Evolutionary conservation across 2,888 invertebrate species (phyloP).

Genomic region (Atethmia centrago): DNA sequence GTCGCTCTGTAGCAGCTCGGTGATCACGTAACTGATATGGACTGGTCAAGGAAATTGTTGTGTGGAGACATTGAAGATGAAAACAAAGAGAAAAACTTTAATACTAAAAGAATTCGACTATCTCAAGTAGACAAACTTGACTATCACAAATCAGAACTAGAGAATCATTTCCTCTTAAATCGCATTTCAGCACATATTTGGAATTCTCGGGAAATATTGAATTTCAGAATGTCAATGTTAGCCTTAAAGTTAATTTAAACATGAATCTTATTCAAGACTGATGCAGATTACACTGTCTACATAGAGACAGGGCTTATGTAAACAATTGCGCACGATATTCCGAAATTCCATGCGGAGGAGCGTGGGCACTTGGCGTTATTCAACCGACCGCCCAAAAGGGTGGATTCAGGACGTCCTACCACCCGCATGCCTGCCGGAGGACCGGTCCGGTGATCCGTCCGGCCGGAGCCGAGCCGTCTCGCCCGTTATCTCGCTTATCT

Average conservation of each 20-base stretch:
- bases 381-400: conserved; percentile 57
- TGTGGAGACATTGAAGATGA: neutral
- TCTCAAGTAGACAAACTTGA: neutral
- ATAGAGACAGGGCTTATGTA: conserved; percentile 19
- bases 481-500: conserved; percentile 77
- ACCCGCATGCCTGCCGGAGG: conserved; percentile 31
- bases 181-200: neutral
- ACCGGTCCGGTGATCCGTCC: conserved; percentile 28
- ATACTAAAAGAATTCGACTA: neutral
- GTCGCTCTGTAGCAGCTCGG: conserved; percentile 99
- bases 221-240: conserved; percentile 14
- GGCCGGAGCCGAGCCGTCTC: conserved; percentile 52
- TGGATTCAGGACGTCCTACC: conserved; percentile 50
- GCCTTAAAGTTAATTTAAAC: conserved; percentile 14
- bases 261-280: conserved; percentile 17
- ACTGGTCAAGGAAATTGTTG: conserved; percentile 79
- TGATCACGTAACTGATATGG: conserved; percentile 97
- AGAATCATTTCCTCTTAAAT: neutral
- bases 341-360: conserved; percentile 22
- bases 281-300: conserved; percentile 11
- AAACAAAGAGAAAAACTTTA: neutral
- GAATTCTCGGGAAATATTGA: conserved; percentile 3
- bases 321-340: conserved; percentile 40
- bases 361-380: conserved; percentile 11
- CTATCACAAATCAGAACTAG: neutral